Evolutionary conservation across 2,888 invertebrate species (phyloP).

Genomic region (Drosophila nigricruria): DNA sequence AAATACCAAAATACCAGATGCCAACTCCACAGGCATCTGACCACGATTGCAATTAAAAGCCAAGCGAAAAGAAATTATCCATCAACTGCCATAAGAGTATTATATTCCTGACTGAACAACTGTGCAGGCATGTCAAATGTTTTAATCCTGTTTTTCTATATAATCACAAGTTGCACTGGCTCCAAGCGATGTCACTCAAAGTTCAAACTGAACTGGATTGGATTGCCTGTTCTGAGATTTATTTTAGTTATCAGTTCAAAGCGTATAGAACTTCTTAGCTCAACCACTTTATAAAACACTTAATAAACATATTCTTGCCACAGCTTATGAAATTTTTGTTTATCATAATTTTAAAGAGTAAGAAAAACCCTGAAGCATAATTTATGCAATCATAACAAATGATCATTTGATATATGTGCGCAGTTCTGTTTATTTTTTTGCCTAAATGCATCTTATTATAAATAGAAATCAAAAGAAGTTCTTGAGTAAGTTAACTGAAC

Average conservation of each 20-base stretch:
- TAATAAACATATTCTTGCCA: neutral
- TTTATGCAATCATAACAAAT: conserved; percentile 27
- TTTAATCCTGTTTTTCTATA: conserved; percentile 42
- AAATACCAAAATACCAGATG: conserved; percentile 58
- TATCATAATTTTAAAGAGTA: too few relatives aligned
- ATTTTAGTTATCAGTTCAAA: too few relatives aligned
- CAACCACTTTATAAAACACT: neutral
- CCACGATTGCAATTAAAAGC: conserved; percentile 33
- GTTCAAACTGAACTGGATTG: conserved; percentile 5
- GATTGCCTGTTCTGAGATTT: neutral
- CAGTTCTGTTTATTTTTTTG: conserved; percentile 14
- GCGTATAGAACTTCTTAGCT: too few relatives aligned
- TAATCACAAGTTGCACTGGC: neutral
- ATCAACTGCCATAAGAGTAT: conserved; percentile 26
- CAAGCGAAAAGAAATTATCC: conserved; percentile 7
- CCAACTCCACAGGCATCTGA: conserved; percentile 22
- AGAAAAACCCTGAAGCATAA: neutral
- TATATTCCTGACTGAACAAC: neutral
- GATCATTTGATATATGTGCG: conserved; percentile 12
- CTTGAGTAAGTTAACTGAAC: neutral
- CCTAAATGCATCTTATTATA: conserved; percentile 30
- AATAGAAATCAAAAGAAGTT: conserved; percentile 11
- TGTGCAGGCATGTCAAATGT: conserved; percentile 53
- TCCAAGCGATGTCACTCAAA: neutral
- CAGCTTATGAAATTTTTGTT: conserved; percentile 13